These are phyloP conservation scores for Palloptera scutellata DNA, from an alignment of 2,888 invertebrate genomes.

Conservation along the genomic window DNA sequence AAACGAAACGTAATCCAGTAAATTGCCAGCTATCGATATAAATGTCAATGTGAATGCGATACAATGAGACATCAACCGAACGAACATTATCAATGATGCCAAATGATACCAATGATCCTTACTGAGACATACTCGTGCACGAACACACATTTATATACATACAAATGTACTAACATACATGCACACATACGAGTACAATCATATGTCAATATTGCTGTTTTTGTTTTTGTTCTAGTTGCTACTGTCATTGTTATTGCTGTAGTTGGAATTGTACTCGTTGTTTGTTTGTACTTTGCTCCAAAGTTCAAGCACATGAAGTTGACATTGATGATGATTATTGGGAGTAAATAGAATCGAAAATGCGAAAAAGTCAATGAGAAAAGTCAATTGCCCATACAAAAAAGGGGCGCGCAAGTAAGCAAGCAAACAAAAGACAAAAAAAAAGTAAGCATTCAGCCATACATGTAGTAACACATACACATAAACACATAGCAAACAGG, in stretches of 20 bases:
- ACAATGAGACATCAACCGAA: slow-evolving; percentile 14
- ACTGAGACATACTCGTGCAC: slow-evolving; percentile 20
- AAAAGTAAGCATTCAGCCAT: slow-evolving; percentile 14
- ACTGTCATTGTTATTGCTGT: slow-evolving; percentile 3
- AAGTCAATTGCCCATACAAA: slow-evolving; percentile 33
- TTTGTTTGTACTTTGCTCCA: slow-evolving; percentile 8
- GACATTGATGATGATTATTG: slow-evolving; percentile 61
- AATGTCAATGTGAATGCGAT: slow-evolving; percentile 29
- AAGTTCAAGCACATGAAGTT: slow-evolving; percentile 43
- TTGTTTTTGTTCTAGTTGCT: neutral
- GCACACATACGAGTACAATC: slow-evolving; percentile 11
- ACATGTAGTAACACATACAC: slow-evolving; percentile 16
- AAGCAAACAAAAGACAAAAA: slow-evolving; percentile 10
- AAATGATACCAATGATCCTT: slow-evolving; percentile 27
- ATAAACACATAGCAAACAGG: neutral
- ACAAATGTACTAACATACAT: no score
- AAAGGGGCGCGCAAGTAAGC: slow-evolving; percentile 1
- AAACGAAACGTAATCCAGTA: slow-evolving; percentile 19
- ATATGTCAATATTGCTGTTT: slow-evolving; percentile 18
- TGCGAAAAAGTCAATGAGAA: slow-evolving; percentile 35
- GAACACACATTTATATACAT: no score
- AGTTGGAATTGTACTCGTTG: slow-evolving; percentile 2
- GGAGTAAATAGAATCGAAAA: slow-evolving; percentile 59
- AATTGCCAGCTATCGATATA: slow-evolving; percentile 36
- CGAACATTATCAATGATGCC: slow-evolving; percentile 18